phyloP scores from a whole-genome alignment of 2,888 invertebrate genomes.

The Stenichneumon culpator region DNA sequence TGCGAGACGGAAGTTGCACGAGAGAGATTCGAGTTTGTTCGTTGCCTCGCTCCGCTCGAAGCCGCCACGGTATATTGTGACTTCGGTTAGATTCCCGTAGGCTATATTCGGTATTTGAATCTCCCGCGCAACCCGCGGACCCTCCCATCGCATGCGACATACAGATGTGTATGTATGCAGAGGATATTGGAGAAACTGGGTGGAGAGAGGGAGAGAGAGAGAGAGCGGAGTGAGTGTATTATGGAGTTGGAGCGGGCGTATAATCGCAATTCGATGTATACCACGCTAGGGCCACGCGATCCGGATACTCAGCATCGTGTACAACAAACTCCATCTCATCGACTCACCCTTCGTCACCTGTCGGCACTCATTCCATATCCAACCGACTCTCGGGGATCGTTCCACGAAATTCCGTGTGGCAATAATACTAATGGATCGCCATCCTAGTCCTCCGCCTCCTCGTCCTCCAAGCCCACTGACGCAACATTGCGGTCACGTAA shows the following conservation, averaged over 20 bases:
- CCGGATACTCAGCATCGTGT: constrained; percentile 1
- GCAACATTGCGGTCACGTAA: constrained; percentile 22
- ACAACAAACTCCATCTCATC: constrained; percentile 28
- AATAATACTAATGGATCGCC: constrained; percentile 59
- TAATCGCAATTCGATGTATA: constrained; percentile 67
- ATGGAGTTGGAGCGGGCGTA: constrained; percentile 36
- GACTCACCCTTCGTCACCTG: constrained; percentile 63
- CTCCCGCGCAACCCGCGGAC: constrained; percentile 6
- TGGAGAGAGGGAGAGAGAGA: neutral
- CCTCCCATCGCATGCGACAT: neutral
- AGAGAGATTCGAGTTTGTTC: constrained; percentile 24
- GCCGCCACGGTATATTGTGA: constrained; percentile 25
- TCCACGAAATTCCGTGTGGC: constrained; percentile 51
- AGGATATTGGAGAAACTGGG: neutral
- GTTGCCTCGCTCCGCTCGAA: constrained; percentile 13
- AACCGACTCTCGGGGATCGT: constrained; percentile 20
- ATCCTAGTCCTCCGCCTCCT: neutral
- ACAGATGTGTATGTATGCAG: neutral
- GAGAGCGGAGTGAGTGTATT: neutral
- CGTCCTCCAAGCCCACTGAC: constrained; percentile 1
- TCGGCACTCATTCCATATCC: constrained; percentile 51
- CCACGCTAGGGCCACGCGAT: constrained; percentile 30
- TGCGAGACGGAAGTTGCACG: constrained; percentile 17
- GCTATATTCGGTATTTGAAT: constrained; percentile 75
- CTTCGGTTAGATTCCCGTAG: constrained; percentile 47